Base-by-base conservation (phyloP, 92 coral and sea anemone genomes). In the Parazoanthus swiftii region DNA sequence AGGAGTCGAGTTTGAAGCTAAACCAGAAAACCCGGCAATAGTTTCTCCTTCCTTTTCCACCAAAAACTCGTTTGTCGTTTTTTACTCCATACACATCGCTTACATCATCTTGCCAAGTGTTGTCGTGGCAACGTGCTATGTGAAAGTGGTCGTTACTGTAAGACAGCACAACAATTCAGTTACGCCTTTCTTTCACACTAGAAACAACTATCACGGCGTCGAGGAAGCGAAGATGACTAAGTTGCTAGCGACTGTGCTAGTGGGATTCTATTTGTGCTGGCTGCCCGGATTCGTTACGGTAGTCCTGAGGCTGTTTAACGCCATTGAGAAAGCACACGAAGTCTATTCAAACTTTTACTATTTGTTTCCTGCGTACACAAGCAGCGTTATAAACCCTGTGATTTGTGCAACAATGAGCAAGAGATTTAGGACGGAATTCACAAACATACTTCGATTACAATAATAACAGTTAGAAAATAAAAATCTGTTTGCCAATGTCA, bases 351-450 rank as follows among this genome's bases (percentile, higher is more conserved):
- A 82, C 51, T 82, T 82, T 63, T 82, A 39, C 21, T 42, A 82
- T 68, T 25, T 67, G 20, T 82, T 82, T 21, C 86, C 86, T 9
- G 86, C 76, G 9, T 82, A 82, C 59, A 42, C 74, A 0, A 82
- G 86, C 75, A 66, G 86, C 36, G 36, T 39, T 0, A 82, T 66
- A 8, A 82, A 82, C 35, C 86, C 86, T 39, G 54, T 82, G 48
- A 82, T 82, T 23, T 82, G 63, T 82, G 86, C 76, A 36, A 66
- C 76, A 23, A 82, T 82, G 86, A 82, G 86, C n/a, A 68, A 67
- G 42, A 59, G 39, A 37, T 82, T 82, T 50, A 82, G 76, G 58
- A 11, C 51, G 21, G 86, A 66, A 39, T 82, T 82, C 13, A 9
- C n/a, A 35, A 82, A n/a, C 58, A 82, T 82, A 82, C 56, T 82